A percentile compares a stretch with the other conserved stretches of the same genome.
Evolutionary conservation across 2,888 invertebrate species (phyloP).

Genomic region (Andrena trimmerana): DNA sequence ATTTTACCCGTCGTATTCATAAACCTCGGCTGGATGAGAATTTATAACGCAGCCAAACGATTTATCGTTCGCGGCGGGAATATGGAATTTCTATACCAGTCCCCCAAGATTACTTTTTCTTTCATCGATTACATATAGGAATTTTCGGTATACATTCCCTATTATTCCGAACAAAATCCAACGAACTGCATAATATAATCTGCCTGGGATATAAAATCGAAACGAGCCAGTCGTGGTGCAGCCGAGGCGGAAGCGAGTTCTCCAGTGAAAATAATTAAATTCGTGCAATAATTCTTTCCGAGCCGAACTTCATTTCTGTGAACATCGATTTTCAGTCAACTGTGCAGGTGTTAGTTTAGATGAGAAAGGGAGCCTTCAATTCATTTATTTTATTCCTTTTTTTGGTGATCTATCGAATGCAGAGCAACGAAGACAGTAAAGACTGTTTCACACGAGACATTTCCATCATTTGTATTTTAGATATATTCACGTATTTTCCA

Average conservation of each 20-base stretch:
- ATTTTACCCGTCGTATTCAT: conserved; percentile 2
- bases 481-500: no score
- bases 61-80: not conserved
- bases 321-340: not conserved
- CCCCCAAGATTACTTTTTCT: not conserved
- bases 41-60: conserved; percentile 13
- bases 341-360: no score
- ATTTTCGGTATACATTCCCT: not conserved
- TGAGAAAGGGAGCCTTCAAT: no score
- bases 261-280: not conserved
- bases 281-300: not conserved
- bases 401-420: no score
- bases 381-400: no score
- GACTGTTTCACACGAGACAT: no score
- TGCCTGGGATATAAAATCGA: not conserved
- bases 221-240: not conserved
- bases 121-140: not conserved
- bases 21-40: conserved; percentile 11
- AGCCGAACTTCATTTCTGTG: not conserved
- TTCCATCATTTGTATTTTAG: no score
- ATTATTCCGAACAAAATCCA: not conserved
- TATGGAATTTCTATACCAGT: not conserved
- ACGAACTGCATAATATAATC: not conserved
- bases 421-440: no score
- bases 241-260: not conserved